Evolutionary conservation across 2,888 invertebrate genomes (phyloP), one percentile per base, ranked within the genome.

Genomic region (Pantelozetes paolii): DNA sequence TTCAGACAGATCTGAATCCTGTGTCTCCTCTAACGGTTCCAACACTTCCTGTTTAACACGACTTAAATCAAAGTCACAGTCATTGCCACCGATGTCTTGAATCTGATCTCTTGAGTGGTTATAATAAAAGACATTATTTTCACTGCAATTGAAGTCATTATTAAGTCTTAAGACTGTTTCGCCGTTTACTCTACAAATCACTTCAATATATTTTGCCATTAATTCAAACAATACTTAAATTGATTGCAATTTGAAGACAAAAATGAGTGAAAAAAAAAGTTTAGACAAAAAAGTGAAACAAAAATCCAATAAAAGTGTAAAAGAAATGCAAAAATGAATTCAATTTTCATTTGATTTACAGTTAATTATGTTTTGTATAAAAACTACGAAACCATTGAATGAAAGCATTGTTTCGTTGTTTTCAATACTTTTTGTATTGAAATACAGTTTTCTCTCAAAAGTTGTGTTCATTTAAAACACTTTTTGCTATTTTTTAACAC

Each of bases 161-260:
- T 15, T 36, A 15, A 64, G n/a, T 36, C 32, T 32, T n/a, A 64
- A 36, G n/a, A 64, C 20, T 15, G 64, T 64, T 9, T 64, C n/a
- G n/a, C 64, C 64, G 11, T 64, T 64, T 32, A 64, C 36, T 64
- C 40, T 64, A 64, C 64, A 64, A 11, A 64, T 64, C n/a, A 64
- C 36, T n/a, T 32, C 36, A 36, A 64, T 64, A 64, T 64, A 64
- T 36, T 64, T 64, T 15, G 64, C 64, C 64, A 64, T 64, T 20
- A 2, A 28, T 32, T 36, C 64, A 64, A n/a, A 36, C 9, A 36
- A 36, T 36, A 36, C 6, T 36, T 36, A 36, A 8, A 9, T 36
- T 36, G 9, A 48, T 48, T 48, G 15, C 15, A 48, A 9, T 48
- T 48, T n/a, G 42, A 42, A n/a, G 15, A n/a, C 20, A 3, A 9